These are phyloP conservation scores for Eublepharis macularius DNA, from an alignment of 2,113 vertebrate species.

Conservation along the genomic window DNA sequence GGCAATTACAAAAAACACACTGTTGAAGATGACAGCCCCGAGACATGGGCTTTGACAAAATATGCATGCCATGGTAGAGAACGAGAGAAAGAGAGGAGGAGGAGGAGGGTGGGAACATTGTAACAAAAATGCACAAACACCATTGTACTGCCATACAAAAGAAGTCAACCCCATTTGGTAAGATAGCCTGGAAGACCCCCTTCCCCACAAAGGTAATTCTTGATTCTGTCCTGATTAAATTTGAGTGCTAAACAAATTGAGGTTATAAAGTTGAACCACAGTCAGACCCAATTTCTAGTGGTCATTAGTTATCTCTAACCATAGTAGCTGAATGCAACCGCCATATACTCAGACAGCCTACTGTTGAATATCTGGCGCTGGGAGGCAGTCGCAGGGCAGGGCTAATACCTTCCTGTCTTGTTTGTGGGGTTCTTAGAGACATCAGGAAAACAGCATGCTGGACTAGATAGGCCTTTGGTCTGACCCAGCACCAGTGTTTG, in stretches of 20 bases:
- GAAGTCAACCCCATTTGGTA: constrained; percentile 43
- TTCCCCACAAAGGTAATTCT: neutral
- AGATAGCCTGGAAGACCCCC: neutral
- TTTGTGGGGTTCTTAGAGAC: too few relatives aligned
- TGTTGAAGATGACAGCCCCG: constrained; percentile 14
- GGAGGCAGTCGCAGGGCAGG: too few relatives aligned
- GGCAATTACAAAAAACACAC: constrained; percentile 60
- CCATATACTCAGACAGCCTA: too few relatives aligned
- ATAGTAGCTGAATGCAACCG: too few relatives aligned
- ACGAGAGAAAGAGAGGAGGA: neutral
- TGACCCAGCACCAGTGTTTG: too few relatives aligned
- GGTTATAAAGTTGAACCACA: neutral
- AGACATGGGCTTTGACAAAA: constrained; percentile 25
- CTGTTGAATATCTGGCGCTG: too few relatives aligned
- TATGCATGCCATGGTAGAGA: constrained; percentile 37
- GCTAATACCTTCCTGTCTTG: too few relatives aligned
- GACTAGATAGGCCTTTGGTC: too few relatives aligned
- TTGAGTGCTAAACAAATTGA: neutral
- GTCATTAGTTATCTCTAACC: neutral
- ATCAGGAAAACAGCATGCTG: too few relatives aligned
- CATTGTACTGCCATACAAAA: constrained; percentile 43
- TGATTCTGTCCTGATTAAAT: neutral
- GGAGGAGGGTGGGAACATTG: neutral
- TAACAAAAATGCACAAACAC: neutral
- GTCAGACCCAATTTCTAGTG: neutral